Base-by-base conservation (phyloP, 2,113 vertebrate genomes). In the Protobothrops flavoviridis region DNA sequence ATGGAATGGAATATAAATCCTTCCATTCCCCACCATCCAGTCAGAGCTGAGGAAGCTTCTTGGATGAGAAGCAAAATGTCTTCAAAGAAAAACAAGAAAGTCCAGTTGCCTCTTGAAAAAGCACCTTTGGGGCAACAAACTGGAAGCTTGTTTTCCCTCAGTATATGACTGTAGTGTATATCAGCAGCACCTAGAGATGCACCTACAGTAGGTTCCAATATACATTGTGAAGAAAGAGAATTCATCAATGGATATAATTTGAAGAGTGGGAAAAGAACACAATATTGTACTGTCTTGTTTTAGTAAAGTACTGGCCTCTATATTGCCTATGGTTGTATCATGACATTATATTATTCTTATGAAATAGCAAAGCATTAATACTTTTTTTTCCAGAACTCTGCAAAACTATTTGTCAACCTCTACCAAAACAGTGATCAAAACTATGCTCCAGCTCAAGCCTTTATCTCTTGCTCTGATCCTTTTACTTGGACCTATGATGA, bases 361-460 rank as follows among this genome's bases (percentile, higher is more conserved):
- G 20, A 85, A 87, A 86, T 55, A 2, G 93, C 0, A 59, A 21
- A 52, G 6, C 33, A 55, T 56, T 53, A 52, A 52, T 4, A 24
- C 5, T 88, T 48, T 89, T 89, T 94, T 57, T 86, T 29, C 24
- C 95, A 96, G 95, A 90, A 95, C 6, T 92, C 48, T 89, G 90
- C 81, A 69, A 93, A 87, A 87, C 48, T 88, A 50, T 61, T 39
- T 61, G 53, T 55, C 86, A 43, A 85, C 88, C 15, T 88, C 64
- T 92, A 56, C 0, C 1, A 92, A 95, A 91, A 57, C 45, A 43
- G 88, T 92, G 69, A 93, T 87, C 43, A 86, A 94, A 95, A 94
- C 90, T 94, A 97, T 97, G 97, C 88, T 96, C 93, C 96, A 95
- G 3, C 96, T 90, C 91, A 96, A 96, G 93, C 95, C 91, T 91